Conservation (phyloP, 1,140 invertebrate species). For the Trichomalopsis sarcophagae region DNA sequence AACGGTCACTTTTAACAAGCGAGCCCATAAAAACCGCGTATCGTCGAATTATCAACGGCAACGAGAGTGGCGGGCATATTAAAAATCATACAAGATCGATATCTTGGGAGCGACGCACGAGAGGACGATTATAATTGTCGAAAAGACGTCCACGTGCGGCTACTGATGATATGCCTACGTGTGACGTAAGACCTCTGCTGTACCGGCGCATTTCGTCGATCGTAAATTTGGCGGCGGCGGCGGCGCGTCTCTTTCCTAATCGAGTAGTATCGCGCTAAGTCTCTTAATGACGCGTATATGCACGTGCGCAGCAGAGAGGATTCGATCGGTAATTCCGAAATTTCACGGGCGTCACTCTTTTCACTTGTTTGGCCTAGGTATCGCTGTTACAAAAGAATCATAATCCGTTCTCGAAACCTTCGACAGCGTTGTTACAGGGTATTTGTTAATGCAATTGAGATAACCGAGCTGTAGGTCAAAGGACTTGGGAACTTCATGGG, state of each 20-base stretch:
- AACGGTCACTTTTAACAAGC: neutral
- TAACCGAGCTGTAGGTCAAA: neutral
- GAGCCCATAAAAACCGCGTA: conserved; percentile 9
- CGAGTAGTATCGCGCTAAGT: conserved; percentile 15
- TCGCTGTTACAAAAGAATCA: neutral
- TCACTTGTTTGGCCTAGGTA: neutral
- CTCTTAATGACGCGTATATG: conserved; percentile 22
- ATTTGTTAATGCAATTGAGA: neutral
- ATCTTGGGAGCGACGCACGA: neutral
- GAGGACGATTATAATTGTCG: neutral
- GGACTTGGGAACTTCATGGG: neutral
- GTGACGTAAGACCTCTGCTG: neutral
- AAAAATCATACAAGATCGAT: conserved; percentile 22
- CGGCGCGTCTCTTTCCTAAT: conserved; percentile 36
- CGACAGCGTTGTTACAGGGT: neutral
- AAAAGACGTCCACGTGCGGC: conserved; percentile 9
- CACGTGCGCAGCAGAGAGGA: neutral
- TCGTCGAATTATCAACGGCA: conserved; percentile 11
- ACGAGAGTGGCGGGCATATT: conserved; percentile 6
- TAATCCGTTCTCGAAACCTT: neutral
- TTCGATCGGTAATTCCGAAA: conserved; percentile 21
- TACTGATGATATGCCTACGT: neutral
- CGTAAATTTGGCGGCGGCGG: conserved; percentile 26
- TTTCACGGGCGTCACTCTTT: neutral
- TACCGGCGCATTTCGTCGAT: conserved; percentile 8